These are phyloP conservation scores for Caenorhabditis briggsae DNA, from an alignment of 1,140 invertebrate genomes.

Conservation along the genomic window DNA sequence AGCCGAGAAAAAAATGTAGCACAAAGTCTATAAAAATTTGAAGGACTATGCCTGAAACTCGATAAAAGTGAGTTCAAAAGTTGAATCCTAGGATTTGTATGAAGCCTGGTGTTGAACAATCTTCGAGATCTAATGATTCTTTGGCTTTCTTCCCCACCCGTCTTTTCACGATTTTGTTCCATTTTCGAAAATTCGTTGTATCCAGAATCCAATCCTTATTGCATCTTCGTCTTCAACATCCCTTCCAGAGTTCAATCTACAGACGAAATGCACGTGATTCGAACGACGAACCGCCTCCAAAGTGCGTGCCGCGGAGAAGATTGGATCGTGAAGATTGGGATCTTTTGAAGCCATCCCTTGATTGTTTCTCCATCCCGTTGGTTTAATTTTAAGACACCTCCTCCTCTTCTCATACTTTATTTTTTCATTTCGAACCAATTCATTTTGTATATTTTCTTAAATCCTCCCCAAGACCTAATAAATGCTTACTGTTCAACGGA, in stretches of 20 bases:
- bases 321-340: not conserved
- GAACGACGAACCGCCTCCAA: conserved; percentile 24
- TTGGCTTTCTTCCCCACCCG: too few relatives aligned
- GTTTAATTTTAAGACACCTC: not conserved
- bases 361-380: not conserved
- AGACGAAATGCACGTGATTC: not conserved
- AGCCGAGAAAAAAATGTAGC: too few relatives aligned
- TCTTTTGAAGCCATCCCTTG: not conserved
- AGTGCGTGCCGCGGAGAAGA: conserved; percentile 1
- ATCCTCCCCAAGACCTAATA: not conserved
- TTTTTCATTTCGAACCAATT: not conserved
- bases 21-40: too few relatives aligned
- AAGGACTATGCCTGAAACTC: too few relatives aligned
- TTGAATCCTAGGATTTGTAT: too few relatives aligned
- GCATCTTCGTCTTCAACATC: too few relatives aligned
- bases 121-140: too few relatives aligned
- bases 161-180: too few relatives aligned
- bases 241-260: not conserved
- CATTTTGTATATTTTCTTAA: not conserved
- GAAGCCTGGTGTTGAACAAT: too few relatives aligned
- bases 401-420: not conserved
- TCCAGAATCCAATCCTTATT: too few relatives aligned
- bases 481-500: conserved; percentile 6
- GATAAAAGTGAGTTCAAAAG: too few relatives aligned
- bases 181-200: too few relatives aligned